A percentile compares a stretch with the other conserved stretches of the same genome.
Conservation (phyloP, 2,888 invertebrate genomes). For the Caenorhabditis panamensis region DNA sequence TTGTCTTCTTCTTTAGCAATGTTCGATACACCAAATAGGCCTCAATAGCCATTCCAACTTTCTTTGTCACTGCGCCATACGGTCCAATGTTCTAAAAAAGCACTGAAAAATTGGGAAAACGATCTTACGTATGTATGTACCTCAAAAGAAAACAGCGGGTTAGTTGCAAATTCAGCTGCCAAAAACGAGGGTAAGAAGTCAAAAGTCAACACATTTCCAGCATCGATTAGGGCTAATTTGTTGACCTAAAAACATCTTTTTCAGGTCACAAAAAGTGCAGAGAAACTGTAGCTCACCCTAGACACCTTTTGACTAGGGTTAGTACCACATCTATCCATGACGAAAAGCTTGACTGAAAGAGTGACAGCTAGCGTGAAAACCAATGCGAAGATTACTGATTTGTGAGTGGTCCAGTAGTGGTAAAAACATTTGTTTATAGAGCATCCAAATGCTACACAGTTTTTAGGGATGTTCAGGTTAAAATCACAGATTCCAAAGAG, state of each 20-base stretch:
- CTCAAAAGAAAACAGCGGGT: background rate
- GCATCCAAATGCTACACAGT: conserved; percentile 38
- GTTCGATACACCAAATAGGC: background rate
- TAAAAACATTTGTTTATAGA: conserved; percentile 32
- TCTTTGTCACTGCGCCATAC: conserved; percentile 2
- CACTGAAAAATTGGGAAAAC: too few species aligned
- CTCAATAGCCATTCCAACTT: conserved; percentile 19
- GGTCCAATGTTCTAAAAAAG: conserved; percentile 19
- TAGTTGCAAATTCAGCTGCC: background rate
- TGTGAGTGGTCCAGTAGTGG: conserved; percentile 34
- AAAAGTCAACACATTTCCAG: too few species aligned
- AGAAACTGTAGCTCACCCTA: too few species aligned
- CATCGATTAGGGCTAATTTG: background rate
- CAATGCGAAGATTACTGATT: conserved; percentile 26
- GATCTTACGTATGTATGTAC: too few species aligned
- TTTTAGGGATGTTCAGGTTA: background rate
- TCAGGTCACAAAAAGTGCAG: too few species aligned
- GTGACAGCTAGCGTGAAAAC: background rate
- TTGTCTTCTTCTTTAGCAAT: too few species aligned
- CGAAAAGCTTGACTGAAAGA: conserved; percentile 8
- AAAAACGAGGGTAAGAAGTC: background rate
- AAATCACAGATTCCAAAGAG: conserved; percentile 25
- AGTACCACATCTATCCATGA: background rate
- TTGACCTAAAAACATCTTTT: conserved; percentile 13
- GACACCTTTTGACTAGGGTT: too few species aligned